These are phyloP conservation scores for Ips typographus DNA, from an alignment of 1,140 invertebrate species.

Conservation along the genomic window DNA sequence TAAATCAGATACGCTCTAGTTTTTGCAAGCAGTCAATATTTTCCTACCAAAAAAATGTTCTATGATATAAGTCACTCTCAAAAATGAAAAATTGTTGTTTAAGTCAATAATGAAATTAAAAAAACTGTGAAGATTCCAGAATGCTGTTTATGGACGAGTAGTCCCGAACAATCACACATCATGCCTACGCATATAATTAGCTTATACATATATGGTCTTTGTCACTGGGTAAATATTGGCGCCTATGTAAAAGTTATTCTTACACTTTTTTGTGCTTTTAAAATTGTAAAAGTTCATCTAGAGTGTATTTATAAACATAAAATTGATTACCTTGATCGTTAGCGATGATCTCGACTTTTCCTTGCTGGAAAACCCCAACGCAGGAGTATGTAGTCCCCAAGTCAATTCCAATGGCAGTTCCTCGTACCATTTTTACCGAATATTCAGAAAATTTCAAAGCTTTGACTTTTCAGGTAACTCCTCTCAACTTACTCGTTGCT, in stretches of 20 bases:
- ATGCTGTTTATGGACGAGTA: background rate
- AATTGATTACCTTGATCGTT: constrained; percentile 76
- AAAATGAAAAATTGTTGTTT: too few species aligned
- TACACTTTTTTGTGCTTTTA: background rate
- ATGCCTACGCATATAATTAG: background rate
- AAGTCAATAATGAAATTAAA: too few species aligned
- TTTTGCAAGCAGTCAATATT: too few species aligned
- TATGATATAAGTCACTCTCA: too few species aligned
- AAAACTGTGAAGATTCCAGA: too few species aligned
- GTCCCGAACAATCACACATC: background rate
- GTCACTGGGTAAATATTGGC: too few species aligned
- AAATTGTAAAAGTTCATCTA: background rate
- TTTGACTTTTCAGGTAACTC: too few species aligned
- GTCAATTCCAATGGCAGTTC: constrained; percentile 80
- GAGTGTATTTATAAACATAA: background rate
- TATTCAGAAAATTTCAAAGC: too few species aligned
- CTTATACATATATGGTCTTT: too few species aligned
- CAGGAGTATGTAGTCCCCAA: constrained; percentile 80
- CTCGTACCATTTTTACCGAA: constrained; percentile 64
- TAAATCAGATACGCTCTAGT: too few species aligned
- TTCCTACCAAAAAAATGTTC: too few species aligned
- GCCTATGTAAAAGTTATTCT: background rate
- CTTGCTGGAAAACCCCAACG: constrained; percentile 80
- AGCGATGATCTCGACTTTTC: constrained; percentile 90
- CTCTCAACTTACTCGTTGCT: too few species aligned